A percentile compares a stretch with the other conserved stretches of the same genome.
These are phyloP conservation scores for Misgurnus mizolepis DNA, from an alignment of 2,113 vertebrate species.

Conservation along the genomic window DNA sequence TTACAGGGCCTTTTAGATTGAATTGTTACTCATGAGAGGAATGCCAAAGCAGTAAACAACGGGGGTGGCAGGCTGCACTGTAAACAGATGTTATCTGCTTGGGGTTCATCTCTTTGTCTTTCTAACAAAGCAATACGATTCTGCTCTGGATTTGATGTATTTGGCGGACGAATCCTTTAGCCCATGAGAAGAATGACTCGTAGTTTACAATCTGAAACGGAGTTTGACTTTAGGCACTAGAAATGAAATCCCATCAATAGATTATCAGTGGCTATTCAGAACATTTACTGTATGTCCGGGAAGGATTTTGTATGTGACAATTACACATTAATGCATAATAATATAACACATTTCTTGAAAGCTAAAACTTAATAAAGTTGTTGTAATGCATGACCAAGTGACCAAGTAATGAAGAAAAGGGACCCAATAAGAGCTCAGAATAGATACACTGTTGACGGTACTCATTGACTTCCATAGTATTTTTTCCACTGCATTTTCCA, in stretches of 20 bases:
- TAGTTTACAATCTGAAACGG: background rate
- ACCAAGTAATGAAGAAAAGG: too few species aligned
- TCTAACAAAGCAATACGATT: slow-evolving; percentile 18
- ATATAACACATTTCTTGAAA: too few species aligned
- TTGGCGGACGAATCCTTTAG: slow-evolving; percentile 10
- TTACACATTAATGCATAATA: too few species aligned
- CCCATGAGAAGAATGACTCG: slow-evolving; percentile 4
- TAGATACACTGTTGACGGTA: too few species aligned
- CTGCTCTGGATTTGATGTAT: slow-evolving; percentile 5
- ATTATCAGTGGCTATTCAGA: too few species aligned
- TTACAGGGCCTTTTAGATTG: slow-evolving; percentile 36
- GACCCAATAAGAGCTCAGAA: too few species aligned
- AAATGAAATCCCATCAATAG: slow-evolving; percentile 15
- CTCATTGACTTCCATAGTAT: too few species aligned
- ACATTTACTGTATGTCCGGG: too few species aligned
- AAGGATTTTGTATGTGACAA: too few species aligned
- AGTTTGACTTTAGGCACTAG: background rate
- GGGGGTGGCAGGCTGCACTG: background rate
- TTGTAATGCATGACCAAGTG: too few species aligned
- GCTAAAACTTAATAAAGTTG: too few species aligned
- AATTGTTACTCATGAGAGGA: slow-evolving; percentile 36
- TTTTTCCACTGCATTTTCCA: too few species aligned
- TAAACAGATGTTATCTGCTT: slow-evolving; percentile 29
- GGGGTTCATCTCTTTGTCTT: background rate
- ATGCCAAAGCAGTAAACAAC: slow-evolving; percentile 32